These are phyloP conservation scores for Unio pictorum DNA, from an alignment of 2,888 invertebrate genomes.

Conservation along the genomic window DNA sequence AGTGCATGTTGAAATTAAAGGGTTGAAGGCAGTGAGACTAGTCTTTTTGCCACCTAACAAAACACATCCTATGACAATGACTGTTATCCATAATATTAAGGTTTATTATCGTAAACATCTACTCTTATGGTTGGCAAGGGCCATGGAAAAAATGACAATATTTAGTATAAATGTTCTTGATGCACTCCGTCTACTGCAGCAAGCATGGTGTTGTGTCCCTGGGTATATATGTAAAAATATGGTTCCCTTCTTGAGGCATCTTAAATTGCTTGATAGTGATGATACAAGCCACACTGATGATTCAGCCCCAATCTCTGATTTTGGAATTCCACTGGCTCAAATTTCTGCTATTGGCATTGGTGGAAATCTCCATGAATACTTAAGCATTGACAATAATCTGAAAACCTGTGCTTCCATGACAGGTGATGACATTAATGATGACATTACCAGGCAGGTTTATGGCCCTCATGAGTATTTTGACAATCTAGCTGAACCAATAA, in stretches of 20 bases:
- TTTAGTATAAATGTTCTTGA: slow-evolving; percentile 15
- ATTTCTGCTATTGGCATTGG: neutral
- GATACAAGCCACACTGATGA: neutral
- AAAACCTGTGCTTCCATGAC: neutral
- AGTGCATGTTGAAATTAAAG: slow-evolving; percentile 32
- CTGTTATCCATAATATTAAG: slow-evolving; percentile 39
- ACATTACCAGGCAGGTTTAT: neutral
- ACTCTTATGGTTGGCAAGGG: slow-evolving; percentile 1
- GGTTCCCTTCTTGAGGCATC: too few relatives aligned
- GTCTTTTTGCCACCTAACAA: slow-evolving; percentile 47
- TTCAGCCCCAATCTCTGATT: neutral
- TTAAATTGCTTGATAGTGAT: too few relatives aligned
- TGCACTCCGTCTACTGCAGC: slow-evolving; percentile 17
- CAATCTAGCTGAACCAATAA: neutral
- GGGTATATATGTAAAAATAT: neutral
- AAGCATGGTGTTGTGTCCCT: slow-evolving; percentile 24
- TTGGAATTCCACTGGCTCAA: neutral
- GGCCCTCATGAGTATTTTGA: neutral
- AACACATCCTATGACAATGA: slow-evolving; percentile 48
- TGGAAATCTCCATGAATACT: neutral
- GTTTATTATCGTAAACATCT: slow-evolving; percentile 28
- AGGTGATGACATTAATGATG: slow-evolving; percentile 1
- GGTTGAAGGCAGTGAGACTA: slow-evolving; percentile 23
- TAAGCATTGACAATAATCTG: slow-evolving; percentile 1
- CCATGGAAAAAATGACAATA: slow-evolving; percentile 15